Percentiles rank a stretch among this genome's conserved stretches.
Conservation (phyloP, 1,140 invertebrate species). For the Elymnias hypermnestra region DNA sequence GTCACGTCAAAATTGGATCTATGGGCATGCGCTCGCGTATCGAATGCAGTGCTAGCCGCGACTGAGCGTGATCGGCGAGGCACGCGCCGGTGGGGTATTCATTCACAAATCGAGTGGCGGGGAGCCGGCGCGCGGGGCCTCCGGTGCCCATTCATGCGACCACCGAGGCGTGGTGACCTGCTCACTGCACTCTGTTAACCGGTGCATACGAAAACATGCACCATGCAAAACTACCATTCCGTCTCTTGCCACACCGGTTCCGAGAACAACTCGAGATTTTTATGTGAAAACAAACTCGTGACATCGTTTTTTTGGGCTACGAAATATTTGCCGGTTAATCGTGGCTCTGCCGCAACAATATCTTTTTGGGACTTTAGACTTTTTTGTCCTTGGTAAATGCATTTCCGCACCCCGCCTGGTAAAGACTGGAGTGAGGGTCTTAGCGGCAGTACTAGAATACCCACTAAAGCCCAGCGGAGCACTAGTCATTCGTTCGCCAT, state of each 20-base stretch:
- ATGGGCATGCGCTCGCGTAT: slow-evolving; percentile 49
- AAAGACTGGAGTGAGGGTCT: too few species aligned
- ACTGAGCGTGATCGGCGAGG: slow-evolving; percentile 58
- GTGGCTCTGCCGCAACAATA: too few species aligned
- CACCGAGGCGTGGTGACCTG: slow-evolving; percentile 47
- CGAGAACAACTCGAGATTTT: slow-evolving; percentile 26
- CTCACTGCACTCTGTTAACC: slow-evolving; percentile 12
- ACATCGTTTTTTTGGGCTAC: too few species aligned
- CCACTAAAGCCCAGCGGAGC: too few species aligned
- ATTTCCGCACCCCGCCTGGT: too few species aligned
- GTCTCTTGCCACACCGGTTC: slow-evolving; percentile 25
- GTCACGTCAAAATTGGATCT: slow-evolving; percentile 46
- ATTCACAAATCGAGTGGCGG: slow-evolving; percentile 68
- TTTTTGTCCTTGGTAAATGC: too few species aligned
- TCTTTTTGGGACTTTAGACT: too few species aligned
- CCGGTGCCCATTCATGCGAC: slow-evolving; percentile 54
- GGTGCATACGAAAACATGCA: slow-evolving; percentile 14
- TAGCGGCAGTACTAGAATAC: too few species aligned
- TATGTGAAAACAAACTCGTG: too few species aligned
- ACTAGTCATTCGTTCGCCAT: too few species aligned
- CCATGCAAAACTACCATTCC: slow-evolving; percentile 20
- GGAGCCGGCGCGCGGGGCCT: slow-evolving; percentile 31
- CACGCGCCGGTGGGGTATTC: slow-evolving; percentile 67
- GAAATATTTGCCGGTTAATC: too few species aligned
- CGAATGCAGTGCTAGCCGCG: slow-evolving; percentile 51